Conservation (phyloP, 2,797 vertebrate species). For the Tadarida brasiliensis region DNA sequence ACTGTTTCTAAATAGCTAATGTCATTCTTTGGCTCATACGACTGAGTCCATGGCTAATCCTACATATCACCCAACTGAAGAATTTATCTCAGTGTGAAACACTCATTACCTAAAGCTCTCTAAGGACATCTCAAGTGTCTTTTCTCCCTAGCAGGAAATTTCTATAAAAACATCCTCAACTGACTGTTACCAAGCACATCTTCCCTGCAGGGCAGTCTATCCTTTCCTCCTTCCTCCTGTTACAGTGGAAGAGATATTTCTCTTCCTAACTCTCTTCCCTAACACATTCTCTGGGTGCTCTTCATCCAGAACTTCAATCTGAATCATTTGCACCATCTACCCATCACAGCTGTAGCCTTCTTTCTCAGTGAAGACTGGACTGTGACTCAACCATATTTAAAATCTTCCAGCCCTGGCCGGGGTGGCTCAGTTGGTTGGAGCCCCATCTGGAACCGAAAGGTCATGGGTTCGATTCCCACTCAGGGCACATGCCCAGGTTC, state of each 20-base stretch:
- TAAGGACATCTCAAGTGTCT: neutral
- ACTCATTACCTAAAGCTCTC: neutral
- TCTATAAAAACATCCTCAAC: neutral
- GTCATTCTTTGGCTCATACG: neutral
- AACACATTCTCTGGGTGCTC: neutral
- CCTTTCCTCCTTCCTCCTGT: neutral
- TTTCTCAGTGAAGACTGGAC: neutral
- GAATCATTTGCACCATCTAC: neutral
- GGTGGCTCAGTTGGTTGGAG: neutral
- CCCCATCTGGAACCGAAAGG: neutral
- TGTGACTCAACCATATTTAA: neutral
- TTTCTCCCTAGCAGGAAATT: neutral
- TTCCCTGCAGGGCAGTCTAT: neutral
- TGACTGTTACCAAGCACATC: neutral
- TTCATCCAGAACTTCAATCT: neutral
- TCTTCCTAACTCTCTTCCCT: neutral
- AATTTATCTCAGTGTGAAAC: conserved; percentile 32
- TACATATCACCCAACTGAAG: neutral
- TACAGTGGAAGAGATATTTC: neutral
- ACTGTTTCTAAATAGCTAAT: neutral
- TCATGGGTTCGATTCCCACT: neutral
- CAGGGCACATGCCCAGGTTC: neutral
- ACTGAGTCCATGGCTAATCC: neutral
- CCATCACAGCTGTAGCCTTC: neutral
- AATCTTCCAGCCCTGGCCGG: neutral